phyloP scores from a whole-genome alignment of 2,888 invertebrate genomes.

The Amphimallon solstitiale region DNA sequence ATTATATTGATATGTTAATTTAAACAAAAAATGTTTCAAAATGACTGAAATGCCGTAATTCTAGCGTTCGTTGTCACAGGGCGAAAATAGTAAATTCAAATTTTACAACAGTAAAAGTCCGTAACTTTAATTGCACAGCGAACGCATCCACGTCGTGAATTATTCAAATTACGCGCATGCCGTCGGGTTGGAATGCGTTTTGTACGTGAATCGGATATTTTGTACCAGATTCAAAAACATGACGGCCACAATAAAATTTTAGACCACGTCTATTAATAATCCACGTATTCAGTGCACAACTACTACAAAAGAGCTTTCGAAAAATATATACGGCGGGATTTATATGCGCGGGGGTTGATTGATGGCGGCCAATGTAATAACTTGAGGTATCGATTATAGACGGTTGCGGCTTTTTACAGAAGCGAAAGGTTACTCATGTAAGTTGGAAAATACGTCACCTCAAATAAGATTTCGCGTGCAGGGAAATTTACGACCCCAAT shows the following conservation, averaged over 20 bases:
- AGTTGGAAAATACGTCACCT: not conserved
- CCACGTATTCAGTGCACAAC: not conserved
- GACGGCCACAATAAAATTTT: not conserved
- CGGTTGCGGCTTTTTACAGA: not conserved
- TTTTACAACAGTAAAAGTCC: too few relatives aligned
- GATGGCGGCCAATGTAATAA: constrained; percentile 7
- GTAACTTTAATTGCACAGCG: too few relatives aligned
- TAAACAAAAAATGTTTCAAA: too few relatives aligned
- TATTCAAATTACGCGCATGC: not conserved
- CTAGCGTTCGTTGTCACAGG: too few relatives aligned
- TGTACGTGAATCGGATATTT: constrained; percentile 8
- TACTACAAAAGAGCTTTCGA: not conserved
- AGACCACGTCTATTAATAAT: constrained; percentile 12
- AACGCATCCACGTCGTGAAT: too few relatives aligned
- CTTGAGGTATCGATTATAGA: not conserved
- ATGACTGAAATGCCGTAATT: too few relatives aligned
- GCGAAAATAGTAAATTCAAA: too few relatives aligned
- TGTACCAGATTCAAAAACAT: not conserved
- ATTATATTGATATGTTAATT: too few relatives aligned
- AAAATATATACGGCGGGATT: constrained; percentile 15
- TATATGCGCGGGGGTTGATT: constrained; percentile 21
- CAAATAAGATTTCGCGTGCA: not conserved
- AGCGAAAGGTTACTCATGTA: not conserved
- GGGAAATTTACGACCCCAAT: not conserved
- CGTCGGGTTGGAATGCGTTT: not conserved